Evolutionary conservation across 2,888 invertebrate species (phyloP).

Genomic region (Drosophila subsilvestris): DNA sequence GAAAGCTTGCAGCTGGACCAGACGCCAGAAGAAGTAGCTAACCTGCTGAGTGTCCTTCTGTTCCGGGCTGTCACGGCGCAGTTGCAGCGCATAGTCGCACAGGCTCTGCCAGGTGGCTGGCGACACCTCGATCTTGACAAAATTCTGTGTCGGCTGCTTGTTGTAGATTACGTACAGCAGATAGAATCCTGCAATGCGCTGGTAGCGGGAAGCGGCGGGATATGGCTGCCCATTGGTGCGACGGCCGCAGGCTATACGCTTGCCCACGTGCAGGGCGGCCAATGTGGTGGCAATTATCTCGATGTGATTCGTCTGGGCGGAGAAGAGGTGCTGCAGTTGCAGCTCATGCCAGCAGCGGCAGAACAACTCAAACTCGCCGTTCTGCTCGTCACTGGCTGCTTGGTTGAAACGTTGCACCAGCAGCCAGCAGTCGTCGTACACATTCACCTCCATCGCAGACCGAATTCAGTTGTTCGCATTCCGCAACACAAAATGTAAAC

Average conservation of each 20-base stretch:
- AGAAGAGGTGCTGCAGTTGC: slow-evolving; percentile 76
- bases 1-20: slow-evolving; percentile 69
- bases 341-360: slow-evolving; percentile 71
- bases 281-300: slow-evolving; percentile 77
- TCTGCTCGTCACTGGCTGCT: slow-evolving; percentile 11
- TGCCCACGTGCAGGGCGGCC: slow-evolving; percentile 71
- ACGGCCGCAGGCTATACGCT: slow-evolving; percentile 64
- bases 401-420: slow-evolving; percentile 48
- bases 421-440: slow-evolving; percentile 61
- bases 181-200: slow-evolving; percentile 76
- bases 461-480: neutral
- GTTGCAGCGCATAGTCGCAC: slow-evolving; percentile 50
- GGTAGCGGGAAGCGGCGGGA: slow-evolving; percentile 29
- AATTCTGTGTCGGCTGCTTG: slow-evolving; percentile 80
- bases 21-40: slow-evolving; percentile 67
- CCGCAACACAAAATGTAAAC: slow-evolving; percentile 17
- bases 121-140: slow-evolving; percentile 74
- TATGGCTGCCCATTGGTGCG: slow-evolving; percentile 36
- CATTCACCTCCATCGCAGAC: slow-evolving; percentile 49
- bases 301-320: slow-evolving; percentile 65
- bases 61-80: slow-evolving; percentile 21
- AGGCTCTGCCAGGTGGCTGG: slow-evolving; percentile 66
- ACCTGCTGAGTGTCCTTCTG: slow-evolving; percentile 58
- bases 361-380: slow-evolving; percentile 69
- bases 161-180: slow-evolving; percentile 79